Evolutionary conservation across 1,140 invertebrate genomes (phyloP).

Genomic region (Nylanderia fulva): DNA sequence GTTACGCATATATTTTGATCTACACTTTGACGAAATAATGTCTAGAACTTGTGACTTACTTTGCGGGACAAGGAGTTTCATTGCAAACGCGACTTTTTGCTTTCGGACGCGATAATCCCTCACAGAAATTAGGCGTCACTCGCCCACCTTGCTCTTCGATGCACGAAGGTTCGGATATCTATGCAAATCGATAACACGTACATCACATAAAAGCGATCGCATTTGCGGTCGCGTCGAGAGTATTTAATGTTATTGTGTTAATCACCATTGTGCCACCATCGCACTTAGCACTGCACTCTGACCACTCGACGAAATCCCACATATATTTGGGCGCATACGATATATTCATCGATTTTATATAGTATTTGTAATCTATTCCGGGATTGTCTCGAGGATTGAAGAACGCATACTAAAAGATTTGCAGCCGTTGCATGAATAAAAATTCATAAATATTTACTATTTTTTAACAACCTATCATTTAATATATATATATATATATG

Average conservation of each 20-base stretch:
- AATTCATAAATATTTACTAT: slow-evolving; percentile 15
- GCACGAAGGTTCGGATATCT: slow-evolving; percentile 82
- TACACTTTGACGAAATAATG: background rate
- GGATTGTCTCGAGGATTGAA: slow-evolving; percentile 78
- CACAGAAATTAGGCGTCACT: slow-evolving; percentile 83
- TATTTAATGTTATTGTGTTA: slow-evolving; percentile 28
- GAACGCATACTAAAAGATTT: slow-evolving; percentile 80
- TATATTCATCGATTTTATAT: slow-evolving; percentile 71
- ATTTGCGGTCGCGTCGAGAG: slow-evolving; percentile 32
- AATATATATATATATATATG: background rate
- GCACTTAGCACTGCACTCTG: slow-evolving; percentile 83
- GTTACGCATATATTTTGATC: background rate
- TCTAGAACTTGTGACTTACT: slow-evolving; percentile 75
- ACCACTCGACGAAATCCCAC: slow-evolving; percentile 86
- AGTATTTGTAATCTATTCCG: slow-evolving; percentile 84
- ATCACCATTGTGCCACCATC: slow-evolving; percentile 83
- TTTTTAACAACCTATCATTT: background rate
- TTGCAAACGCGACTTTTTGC: slow-evolving; percentile 83
- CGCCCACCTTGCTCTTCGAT: slow-evolving; percentile 84
- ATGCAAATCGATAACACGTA: slow-evolving; percentile 40
- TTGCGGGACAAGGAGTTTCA: slow-evolving; percentile 82
- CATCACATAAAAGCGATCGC: slow-evolving; percentile 45
- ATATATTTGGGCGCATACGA: slow-evolving; percentile 82
- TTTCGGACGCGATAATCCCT: slow-evolving; percentile 78
- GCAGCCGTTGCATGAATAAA: slow-evolving; percentile 9